These are phyloP conservation scores for Cryptomyrus ogoouensis DNA, from an alignment of 2,113 vertebrate species.

Conservation along the genomic window DNA sequence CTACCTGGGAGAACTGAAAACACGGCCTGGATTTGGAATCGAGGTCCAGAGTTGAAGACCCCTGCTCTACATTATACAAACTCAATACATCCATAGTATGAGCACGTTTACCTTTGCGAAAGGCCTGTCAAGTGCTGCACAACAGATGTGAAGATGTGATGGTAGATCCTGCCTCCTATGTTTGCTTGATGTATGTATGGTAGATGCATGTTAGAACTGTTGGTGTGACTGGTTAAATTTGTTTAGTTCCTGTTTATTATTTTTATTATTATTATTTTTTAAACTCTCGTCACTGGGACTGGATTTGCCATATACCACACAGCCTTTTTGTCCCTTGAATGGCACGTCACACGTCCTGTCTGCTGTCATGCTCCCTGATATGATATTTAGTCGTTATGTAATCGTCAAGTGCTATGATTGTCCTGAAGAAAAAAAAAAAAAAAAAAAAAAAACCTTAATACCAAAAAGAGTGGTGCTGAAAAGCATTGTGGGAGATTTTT, in stretches of 20 bases:
- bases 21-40: too few species aligned
- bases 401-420: not conserved
- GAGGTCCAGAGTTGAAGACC: too few species aligned
- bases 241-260: not conserved
- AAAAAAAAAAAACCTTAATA: not conserved
- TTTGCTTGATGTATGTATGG: not conserved
- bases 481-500: not conserved
- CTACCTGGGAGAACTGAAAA: too few species aligned
- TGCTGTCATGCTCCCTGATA: not conserved
- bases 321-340: not conserved
- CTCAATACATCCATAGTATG: not conserved
- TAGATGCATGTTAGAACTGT: not conserved
- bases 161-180: not conserved
- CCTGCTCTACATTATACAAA: not conserved
- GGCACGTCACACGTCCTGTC: not conserved
- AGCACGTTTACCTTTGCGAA: not conserved
- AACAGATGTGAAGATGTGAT: not conserved
- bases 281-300: not conserved
- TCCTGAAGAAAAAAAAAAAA: not conserved
- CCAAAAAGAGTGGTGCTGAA: not conserved
- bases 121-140: not conserved
- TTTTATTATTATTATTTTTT: not conserved
- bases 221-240: not conserved
- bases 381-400: not conserved
- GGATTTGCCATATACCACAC: not conserved